A percentile compares a stretch with the other conserved stretches of the same genome.
Evolutionary conservation across 2,797 vertebrate genomes (phyloP).

Genomic region (Morelia viridis): DNA sequence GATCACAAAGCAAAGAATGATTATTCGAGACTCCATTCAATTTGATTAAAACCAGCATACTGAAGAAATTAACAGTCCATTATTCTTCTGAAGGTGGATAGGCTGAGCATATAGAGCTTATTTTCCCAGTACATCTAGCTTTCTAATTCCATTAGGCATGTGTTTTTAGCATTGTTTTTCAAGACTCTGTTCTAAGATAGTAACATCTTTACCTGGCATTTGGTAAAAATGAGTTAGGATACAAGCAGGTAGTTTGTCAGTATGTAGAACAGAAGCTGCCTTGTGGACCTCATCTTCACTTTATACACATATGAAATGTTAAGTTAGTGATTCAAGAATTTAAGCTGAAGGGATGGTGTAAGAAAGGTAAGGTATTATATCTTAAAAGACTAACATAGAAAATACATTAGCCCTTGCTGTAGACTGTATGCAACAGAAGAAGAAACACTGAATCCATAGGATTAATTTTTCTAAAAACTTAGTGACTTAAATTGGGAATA

Average conservation of each 20-base stretch:
- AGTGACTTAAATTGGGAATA: neutral
- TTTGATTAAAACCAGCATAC: neutral
- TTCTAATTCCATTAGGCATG: constrained; percentile 7
- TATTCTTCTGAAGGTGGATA: neutral
- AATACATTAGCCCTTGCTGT: neutral
- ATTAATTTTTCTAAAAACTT: neutral
- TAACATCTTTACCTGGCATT: constrained; percentile 9
- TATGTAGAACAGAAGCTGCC: neutral
- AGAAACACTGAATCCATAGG: neutral
- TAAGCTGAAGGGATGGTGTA: neutral
- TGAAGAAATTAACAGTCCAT: neutral
- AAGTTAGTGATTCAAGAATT: neutral
- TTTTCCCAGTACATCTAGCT: neutral
- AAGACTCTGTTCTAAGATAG: constrained; percentile 12
- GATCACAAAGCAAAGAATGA: neutral
- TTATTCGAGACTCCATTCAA: neutral
- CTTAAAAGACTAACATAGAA: neutral
- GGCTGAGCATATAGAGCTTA: neutral
- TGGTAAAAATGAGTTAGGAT: neutral
- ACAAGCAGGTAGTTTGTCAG: neutral
- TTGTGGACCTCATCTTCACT: neutral
- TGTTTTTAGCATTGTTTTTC: constrained; percentile 26
- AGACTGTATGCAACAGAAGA: neutral
- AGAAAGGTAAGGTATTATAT: neutral
- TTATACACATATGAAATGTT: neutral